These are phyloP conservation scores for Brachionus sp. DNA, from an alignment of 1,140 invertebrate genomes.

Conservation along the genomic window DNA sequence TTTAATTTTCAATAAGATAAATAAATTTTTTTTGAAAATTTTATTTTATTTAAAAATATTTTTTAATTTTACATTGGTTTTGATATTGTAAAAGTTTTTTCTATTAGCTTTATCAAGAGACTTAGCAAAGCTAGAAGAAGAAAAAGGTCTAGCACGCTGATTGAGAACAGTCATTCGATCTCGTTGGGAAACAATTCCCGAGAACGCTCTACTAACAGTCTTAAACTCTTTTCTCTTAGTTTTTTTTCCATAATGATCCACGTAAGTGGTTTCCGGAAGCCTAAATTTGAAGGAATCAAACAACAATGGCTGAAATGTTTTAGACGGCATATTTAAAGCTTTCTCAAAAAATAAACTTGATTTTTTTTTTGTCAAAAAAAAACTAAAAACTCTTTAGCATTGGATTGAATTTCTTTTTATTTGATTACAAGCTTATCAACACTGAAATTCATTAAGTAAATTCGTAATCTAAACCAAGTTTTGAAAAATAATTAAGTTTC, in stretches of 20 bases:
- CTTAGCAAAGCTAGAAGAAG: constrained; percentile 4
- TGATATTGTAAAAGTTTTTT: constrained; percentile 1
- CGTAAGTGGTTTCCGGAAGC: constrained; percentile 19
- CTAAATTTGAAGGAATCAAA: constrained; percentile 22
- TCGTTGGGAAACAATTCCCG: background rate
- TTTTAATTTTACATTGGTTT: background rate
- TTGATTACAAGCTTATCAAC: constrained; percentile 26
- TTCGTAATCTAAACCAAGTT: background rate
- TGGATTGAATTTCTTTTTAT: background rate
- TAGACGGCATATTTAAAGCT: constrained; percentile 30
- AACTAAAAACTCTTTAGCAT: constrained; percentile 7
- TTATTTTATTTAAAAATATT: background rate
- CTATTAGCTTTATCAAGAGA: background rate
- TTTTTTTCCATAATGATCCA: constrained; percentile 41
- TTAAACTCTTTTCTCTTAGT: constrained; percentile 22
- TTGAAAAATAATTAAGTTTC: background rate
- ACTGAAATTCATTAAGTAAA: constrained; percentile 17
- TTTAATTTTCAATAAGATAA: background rate
- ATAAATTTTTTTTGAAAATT: background rate
- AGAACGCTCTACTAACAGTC: background rate
- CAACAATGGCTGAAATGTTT: constrained; percentile 41
- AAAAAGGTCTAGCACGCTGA: constrained; percentile 29
- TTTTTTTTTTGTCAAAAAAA: constrained; percentile 6
- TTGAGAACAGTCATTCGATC: background rate
- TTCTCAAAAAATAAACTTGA: background rate